Base-by-base conservation (phyloP, 2,888 invertebrate species). In the Acrobasis repandana region DNA sequence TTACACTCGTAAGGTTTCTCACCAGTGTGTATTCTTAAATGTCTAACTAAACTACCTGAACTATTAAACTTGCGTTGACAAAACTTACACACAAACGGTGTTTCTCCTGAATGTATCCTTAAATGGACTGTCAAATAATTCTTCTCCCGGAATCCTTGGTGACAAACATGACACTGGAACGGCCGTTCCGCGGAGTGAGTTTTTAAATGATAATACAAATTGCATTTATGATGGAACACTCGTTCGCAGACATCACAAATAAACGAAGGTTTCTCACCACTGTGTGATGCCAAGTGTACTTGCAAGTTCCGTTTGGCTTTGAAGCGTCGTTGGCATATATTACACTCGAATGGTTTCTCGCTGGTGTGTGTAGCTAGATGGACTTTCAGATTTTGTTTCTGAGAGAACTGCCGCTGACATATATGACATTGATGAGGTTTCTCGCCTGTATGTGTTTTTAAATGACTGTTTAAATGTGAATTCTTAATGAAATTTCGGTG, bases 1-100 rank as follows among this genome's bases (percentile, higher is more conserved):
- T 54, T 54, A 18, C 54, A 54, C 43, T 54, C 54, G 14, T 54
- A 54, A 14, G 54, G 54, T 54, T 54, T 54, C 54, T 54, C 54
- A 14, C 54, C 54, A 9, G 54, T 54, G 43, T 54, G 54, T 38
- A n/a, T 54, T 14, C 54, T 54, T 20, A 54, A 50, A 50, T 50
- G 50, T 14, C 14, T 50, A 28, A 50, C 50, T 10, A 50, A 50
- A 50, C 50, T 50, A 2, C 50, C 50, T 11, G 50, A 50, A 28
- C 50, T 28, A 2, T 18, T 50, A 18, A 50, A 50, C 8, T 50
- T 50, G n/a, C 50, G 50, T 50, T 28, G 28, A 28, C 50, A 50
- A 50, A 14, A 28, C 28, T 28, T 28, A 28, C 50, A 50, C 14
- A 28, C 50, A n/a, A 50, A 50, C 1, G 50, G 50, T 28, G 50